These are phyloP conservation scores for Urophycis tenuis DNA, from an alignment of 2,797 vertebrate genomes.

Conservation along the genomic window DNA sequence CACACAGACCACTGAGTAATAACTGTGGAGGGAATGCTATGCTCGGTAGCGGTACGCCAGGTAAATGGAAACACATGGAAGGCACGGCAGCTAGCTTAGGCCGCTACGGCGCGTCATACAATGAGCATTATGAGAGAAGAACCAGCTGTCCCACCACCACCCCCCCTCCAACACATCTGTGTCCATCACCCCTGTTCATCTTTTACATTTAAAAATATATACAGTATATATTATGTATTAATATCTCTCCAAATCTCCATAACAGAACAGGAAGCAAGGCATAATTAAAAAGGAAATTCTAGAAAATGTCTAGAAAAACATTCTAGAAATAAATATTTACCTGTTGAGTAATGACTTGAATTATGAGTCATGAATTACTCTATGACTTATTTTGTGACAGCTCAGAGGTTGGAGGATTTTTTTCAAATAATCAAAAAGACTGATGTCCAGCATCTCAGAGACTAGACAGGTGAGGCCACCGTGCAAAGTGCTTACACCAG, in stretches of 20 bases:
- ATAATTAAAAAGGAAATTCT: too few relatives aligned
- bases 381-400: slow-evolving; percentile 32
- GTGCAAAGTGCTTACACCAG: neutral
- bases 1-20: slow-evolving; percentile 51
- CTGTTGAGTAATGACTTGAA: slow-evolving; percentile 18
- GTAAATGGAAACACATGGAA: slow-evolving; percentile 75
- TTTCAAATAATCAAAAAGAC: slow-evolving; percentile 1
- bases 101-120: slow-evolving; percentile 22
- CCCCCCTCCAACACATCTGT: slow-evolving; percentile 37
- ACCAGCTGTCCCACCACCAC: slow-evolving; percentile 8
- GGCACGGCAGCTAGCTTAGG: slow-evolving; percentile 21
- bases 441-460: slow-evolving; percentile 19
- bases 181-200: slow-evolving; percentile 17
- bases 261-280: too few relatives aligned
- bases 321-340: too few relatives aligned
- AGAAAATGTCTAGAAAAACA: too few relatives aligned
- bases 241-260: too few relatives aligned
- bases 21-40: slow-evolving; percentile 57
- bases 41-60: slow-evolving; percentile 53
- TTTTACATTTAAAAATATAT: too few relatives aligned
- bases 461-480: neutral
- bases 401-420: slow-evolving; percentile 26
- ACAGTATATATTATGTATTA: too few relatives aligned
- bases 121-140: slow-evolving; percentile 34
- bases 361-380: too few relatives aligned